Evolutionary conservation across 2,888 invertebrate species (phyloP).

Genomic region (Parelbella ahira): DNA sequence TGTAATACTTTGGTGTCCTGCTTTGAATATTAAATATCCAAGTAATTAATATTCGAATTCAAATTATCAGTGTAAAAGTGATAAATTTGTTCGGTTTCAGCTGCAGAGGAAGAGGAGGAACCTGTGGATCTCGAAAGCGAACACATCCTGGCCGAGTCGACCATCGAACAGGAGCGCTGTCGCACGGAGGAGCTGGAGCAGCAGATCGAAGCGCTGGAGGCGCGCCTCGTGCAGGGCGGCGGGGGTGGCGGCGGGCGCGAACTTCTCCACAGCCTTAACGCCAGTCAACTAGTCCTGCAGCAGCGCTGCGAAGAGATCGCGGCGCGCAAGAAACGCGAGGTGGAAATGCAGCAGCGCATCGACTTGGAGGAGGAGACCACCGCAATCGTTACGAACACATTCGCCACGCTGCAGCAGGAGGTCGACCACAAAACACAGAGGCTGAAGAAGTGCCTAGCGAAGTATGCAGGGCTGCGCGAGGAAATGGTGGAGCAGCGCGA

Average conservation of each 20-base stretch:
- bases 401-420: slow-evolving; percentile 95
- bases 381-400: slow-evolving; percentile 93
- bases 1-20: too few species aligned
- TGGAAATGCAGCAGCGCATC: slow-evolving; percentile 96
- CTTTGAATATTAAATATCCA: too few species aligned
- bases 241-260: slow-evolving; percentile 82
- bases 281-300: slow-evolving; percentile 94
- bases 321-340: slow-evolving; percentile 91
- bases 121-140: slow-evolving; percentile 47
- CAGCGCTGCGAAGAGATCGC: slow-evolving; percentile 91
- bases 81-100: too few species aligned
- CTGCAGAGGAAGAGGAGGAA: neutral
- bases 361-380: slow-evolving; percentile 97
- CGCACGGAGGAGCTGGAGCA: slow-evolving; percentile 88
- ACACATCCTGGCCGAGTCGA: slow-evolving; percentile 61
- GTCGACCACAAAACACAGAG: slow-evolving; percentile 96
- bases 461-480: slow-evolving; percentile 83
- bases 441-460: slow-evolving; percentile 92
- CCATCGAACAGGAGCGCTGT: slow-evolving; percentile 85
- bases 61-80: too few species aligned
- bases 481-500: slow-evolving; percentile 81
- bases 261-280: slow-evolving; percentile 96
- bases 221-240: slow-evolving; percentile 93
- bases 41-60: too few species aligned
- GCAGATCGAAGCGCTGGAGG: slow-evolving; percentile 92